These are phyloP conservation scores for Diphyllodes magnificus DNA, from an alignment of 2,113 vertebrate genomes.

Conservation along the genomic window DNA sequence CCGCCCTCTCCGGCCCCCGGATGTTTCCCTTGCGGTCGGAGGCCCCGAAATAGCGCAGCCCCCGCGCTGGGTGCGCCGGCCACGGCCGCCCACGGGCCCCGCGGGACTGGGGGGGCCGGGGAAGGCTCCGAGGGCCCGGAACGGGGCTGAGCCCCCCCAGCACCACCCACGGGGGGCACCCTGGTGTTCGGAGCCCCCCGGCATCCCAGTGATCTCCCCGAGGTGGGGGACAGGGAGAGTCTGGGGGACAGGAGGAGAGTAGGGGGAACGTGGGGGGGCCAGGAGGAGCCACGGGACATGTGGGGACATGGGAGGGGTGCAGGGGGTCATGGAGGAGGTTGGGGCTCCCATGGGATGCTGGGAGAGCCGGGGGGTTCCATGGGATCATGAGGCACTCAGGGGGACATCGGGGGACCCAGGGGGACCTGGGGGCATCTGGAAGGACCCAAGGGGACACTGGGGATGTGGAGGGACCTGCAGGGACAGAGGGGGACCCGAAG, in stretches of 20 bases:
- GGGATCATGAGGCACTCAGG: neutral
- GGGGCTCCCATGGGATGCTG: neutral
- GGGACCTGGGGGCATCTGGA: neutral
- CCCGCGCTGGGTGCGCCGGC: neutral
- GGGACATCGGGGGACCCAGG: neutral
- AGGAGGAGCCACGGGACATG: neutral
- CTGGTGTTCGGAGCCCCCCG: too few species aligned
- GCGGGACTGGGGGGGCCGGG: neutral
- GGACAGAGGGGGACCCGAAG: neutral
- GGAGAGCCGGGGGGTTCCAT: too few species aligned
- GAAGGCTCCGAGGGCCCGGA: neutral
- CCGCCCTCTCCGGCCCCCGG: neutral
- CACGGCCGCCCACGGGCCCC: slow-evolving; percentile 31
- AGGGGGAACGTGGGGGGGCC: too few species aligned
- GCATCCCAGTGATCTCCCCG: neutral
- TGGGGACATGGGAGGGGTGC: neutral
- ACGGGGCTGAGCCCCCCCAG: neutral
- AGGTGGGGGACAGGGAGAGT: neutral
- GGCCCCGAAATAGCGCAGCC: slow-evolving; percentile 27
- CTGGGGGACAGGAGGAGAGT: neutral
- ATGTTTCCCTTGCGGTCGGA: slow-evolving; percentile 34
- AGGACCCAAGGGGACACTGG: neutral
- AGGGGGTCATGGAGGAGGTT: neutral
- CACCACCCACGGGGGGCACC: neutral
- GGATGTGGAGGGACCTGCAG: neutral